A percentile compares a stretch with the other conserved stretches of the same genome.
Evolutionary conservation across 2,888 invertebrate species (phyloP).

Genomic region (Stegophylla sp.): DNA sequence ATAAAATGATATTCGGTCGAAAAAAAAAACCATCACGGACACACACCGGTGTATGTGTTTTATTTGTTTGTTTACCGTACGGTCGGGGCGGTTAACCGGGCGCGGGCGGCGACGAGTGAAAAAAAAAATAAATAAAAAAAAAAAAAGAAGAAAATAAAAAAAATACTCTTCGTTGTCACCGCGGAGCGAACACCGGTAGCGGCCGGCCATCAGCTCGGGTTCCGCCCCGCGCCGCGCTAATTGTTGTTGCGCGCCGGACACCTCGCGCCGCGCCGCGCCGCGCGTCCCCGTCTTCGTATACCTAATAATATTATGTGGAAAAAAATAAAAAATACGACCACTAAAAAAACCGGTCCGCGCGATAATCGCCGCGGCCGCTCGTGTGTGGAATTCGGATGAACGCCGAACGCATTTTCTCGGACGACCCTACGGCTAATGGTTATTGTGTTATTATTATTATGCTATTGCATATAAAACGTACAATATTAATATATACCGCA

Average conservation of each 20-base stretch:
- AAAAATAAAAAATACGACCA: conserved; percentile 39
- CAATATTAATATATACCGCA: background rate
- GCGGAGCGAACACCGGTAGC: conserved; percentile 35
- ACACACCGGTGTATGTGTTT: no score
- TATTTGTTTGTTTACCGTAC: background rate
- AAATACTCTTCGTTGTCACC: conserved; percentile 26
- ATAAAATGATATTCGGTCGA: no score
- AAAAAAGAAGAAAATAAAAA: no score
- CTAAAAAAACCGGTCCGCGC: conserved; percentile 45
- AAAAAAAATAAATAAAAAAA: no score
- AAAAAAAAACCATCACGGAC: no score
- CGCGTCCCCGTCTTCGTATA: background rate
- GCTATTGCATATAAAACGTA: background rate
- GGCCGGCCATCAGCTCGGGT: background rate
- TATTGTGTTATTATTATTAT: background rate
- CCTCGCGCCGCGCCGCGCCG: conserved; percentile 16
- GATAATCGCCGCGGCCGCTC: conserved; percentile 21
- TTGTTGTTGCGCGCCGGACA: conserved; percentile 47
- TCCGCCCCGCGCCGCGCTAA: conserved; percentile 54
- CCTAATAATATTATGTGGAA: no score
- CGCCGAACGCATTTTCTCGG: conserved; percentile 34
- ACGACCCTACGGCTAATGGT: background rate
- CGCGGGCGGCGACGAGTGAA: background rate
- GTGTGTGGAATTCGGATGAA: conserved; percentile 43
- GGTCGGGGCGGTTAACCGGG: background rate